Evolutionary conservation across 2,113 vertebrate genomes (phyloP).

Genomic region (Gasterosteus nipponicus): DNA sequence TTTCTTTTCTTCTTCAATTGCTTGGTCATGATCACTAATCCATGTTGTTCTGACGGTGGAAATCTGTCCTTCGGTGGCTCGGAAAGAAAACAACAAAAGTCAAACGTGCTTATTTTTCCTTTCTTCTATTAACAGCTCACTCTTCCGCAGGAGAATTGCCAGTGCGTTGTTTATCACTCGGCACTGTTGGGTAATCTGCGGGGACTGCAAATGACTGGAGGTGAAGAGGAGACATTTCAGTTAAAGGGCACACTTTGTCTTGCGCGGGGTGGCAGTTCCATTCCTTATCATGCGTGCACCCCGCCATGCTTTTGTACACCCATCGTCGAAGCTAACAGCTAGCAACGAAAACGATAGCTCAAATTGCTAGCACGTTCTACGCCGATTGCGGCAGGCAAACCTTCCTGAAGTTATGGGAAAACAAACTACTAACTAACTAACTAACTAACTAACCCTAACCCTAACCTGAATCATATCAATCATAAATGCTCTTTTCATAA

Average conservation of each 20-base stretch:
- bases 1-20: constrained; percentile 43
- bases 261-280: constrained; percentile 28
- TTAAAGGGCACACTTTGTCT: constrained; percentile 54
- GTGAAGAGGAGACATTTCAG: constrained; percentile 16
- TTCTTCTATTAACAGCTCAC: constrained; percentile 53
- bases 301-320: no score
- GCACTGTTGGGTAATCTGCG: constrained; percentile 11
- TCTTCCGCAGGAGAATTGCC: constrained; percentile 63
- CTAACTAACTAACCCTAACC: no score
- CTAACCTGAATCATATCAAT: no score
- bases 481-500: no score
- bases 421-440: no score
- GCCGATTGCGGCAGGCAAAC: no score
- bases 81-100: constrained; percentile 32
- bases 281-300: constrained; percentile 23
- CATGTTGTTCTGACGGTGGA: constrained; percentile 65
- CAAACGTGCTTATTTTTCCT: not conserved
- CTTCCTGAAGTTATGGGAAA: no score
- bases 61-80: constrained; percentile 61
- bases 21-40: constrained; percentile 76
- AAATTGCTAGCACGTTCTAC: no score
- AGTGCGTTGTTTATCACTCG: not conserved
- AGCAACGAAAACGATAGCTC: no score
- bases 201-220: constrained; percentile 14
- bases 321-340: no score